Evolutionary conservation across 2,797 vertebrate species (phyloP).

Genomic region (Sebastes taczanowskii): DNA sequence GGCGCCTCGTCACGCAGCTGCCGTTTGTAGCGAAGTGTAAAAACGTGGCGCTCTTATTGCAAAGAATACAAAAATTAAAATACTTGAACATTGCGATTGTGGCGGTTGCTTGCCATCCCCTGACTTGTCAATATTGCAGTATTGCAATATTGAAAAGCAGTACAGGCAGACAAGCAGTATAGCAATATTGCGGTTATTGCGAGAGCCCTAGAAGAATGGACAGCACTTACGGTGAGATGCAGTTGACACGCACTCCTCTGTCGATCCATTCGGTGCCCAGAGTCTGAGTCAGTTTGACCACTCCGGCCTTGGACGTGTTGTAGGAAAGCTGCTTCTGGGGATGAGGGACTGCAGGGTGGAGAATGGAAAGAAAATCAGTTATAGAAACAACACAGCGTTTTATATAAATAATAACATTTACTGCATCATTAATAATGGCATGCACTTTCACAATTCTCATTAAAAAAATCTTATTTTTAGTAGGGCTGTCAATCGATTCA

Average conservation of each 20-base stretch:
- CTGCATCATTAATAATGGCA: neutral
- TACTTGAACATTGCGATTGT: too few relatives aligned
- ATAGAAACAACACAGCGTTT: neutral
- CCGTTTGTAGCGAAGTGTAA: too few relatives aligned
- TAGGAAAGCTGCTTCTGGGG: conserved; percentile 88
- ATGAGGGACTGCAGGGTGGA: conserved; percentile 77
- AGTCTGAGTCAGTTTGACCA: conserved; percentile 88
- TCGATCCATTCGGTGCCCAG: conserved; percentile 85
- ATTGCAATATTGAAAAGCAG: too few relatives aligned
- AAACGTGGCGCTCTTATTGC: too few relatives aligned
- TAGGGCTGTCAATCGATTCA: too few relatives aligned
- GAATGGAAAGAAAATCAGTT: neutral
- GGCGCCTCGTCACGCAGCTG: too few relatives aligned
- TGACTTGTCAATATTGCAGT: too few relatives aligned
- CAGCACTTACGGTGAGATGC: conserved; percentile 87
- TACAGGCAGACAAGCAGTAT: too few relatives aligned
- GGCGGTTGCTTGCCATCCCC: too few relatives aligned
- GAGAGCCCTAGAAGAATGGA: neutral
- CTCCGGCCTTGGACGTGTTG: conserved; percentile 85
- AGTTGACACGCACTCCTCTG: conserved; percentile 85
- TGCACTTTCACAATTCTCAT: neutral
- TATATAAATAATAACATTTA: conserved; percentile 1
- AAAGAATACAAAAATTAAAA: too few relatives aligned
- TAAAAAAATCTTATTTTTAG: neutral
- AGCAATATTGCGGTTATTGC: too few relatives aligned